Evolutionary conservation across 2,113 vertebrate genomes (phyloP).

Genomic region (Petaurus breviceps): DNA sequence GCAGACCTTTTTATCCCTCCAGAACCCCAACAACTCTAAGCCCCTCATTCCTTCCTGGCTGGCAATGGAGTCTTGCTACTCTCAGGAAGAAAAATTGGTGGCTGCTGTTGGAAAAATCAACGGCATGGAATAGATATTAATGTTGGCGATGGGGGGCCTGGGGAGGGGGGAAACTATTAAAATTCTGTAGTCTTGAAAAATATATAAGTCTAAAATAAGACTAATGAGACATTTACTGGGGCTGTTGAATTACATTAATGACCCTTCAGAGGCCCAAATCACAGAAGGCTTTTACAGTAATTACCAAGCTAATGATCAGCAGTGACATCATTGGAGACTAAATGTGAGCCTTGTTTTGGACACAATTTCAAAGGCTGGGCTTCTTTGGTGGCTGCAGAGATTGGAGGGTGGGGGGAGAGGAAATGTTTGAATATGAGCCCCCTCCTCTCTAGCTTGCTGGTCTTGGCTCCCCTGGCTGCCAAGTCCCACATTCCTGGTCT

Average conservation of each 20-base stretch:
- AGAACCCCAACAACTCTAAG: rapidly evolving
- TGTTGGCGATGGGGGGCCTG: conserved; percentile 60
- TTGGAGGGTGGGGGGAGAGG: conserved; percentile 61
- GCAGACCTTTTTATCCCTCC: not conserved
- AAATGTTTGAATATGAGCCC: conserved; percentile 20
- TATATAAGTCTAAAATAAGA: conserved; percentile 84
- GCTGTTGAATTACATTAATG: conserved; percentile 84
- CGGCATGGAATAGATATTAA: conserved; percentile 75
- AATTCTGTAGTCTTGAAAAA: conserved; percentile 85
- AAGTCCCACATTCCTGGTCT: conserved; percentile 57
- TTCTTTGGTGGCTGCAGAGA: conserved; percentile 44
- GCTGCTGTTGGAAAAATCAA: conserved; percentile 17
- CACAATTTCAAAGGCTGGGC: conserved; percentile 78
- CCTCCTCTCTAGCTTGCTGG: conserved; percentile 56
- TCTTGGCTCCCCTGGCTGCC: conserved; percentile 3
- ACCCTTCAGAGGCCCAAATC: conserved; percentile 83
- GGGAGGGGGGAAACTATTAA: conserved; percentile 75
- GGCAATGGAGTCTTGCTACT: not conserved
- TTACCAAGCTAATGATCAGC: conserved; percentile 85
- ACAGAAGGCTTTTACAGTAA: conserved; percentile 86
- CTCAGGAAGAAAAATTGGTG: not conserved
- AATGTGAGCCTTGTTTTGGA: conserved; percentile 80
- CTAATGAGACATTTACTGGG: conserved; percentile 86
- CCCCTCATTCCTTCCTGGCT: not conserved
- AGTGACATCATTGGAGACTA: conserved; percentile 83